These are phyloP conservation scores for Catocala nupta DNA, from an alignment of 2,888 invertebrate species.

Conservation along the genomic window DNA sequence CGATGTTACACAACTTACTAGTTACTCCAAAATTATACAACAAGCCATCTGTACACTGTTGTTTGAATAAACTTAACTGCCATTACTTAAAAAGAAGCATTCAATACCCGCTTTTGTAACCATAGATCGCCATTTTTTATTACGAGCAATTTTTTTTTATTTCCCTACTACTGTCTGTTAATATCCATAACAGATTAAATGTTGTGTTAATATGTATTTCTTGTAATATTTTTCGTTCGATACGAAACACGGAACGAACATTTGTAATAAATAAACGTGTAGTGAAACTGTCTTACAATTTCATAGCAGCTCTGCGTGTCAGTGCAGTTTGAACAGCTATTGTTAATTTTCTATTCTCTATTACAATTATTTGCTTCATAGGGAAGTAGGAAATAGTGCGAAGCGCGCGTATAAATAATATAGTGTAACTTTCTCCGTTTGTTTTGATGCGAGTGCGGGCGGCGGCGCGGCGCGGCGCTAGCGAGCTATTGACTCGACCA, in stretches of 20 bases:
- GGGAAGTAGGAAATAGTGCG: constrained; percentile 76
- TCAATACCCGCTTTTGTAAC: neutral
- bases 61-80: constrained; percentile 20
- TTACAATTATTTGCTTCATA: constrained; percentile 58
- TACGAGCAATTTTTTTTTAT: neutral
- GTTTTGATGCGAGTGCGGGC: constrained; percentile 63
- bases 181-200: no score
- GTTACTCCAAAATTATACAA: constrained; percentile 59
- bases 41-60: constrained; percentile 55
- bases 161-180: no score
- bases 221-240: neutral
- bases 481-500: constrained; percentile 18
- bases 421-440: constrained; percentile 80
- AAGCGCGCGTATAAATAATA: constrained; percentile 70
- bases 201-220: no score
- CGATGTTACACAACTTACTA: constrained; percentile 70
- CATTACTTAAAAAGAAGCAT: constrained; percentile 10
- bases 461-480: constrained; percentile 35
- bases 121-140: neutral
- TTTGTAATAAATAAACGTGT: neutral
- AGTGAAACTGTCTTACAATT: constrained; percentile 27
- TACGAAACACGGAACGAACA: neutral
- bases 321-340: constrained; percentile 36
- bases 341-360: constrained; percentile 55
- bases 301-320: constrained; percentile 24